Evolutionary conservation across 2,888 invertebrate genomes (phyloP).

Genomic region (Craniophora ligustri): DNA sequence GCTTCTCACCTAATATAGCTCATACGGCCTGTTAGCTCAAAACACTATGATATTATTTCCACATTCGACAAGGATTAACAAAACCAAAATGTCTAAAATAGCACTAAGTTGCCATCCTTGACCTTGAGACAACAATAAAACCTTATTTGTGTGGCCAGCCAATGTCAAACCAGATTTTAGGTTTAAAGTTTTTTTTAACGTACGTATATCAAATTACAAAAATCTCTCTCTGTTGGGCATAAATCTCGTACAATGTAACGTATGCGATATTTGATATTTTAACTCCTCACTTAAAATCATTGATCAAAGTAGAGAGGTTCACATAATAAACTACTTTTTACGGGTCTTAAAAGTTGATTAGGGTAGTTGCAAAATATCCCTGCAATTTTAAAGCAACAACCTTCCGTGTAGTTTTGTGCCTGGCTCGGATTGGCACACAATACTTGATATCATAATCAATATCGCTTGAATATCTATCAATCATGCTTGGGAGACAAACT

Average conservation of each 20-base stretch:
- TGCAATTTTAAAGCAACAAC: constrained; percentile 19
- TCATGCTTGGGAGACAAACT: constrained; percentile 33
- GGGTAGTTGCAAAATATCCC: neutral
- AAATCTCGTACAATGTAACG: neutral
- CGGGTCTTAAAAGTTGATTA: too few relatives aligned
- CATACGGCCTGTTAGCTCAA: too few relatives aligned
- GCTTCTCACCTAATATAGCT: too few relatives aligned
- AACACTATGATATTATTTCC: too few relatives aligned
- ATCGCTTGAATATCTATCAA: constrained; percentile 37
- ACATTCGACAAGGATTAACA: neutral
- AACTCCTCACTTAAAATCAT: neutral
- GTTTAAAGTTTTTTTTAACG: too few relatives aligned
- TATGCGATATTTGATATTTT: neutral
- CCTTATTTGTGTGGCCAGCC: constrained; percentile 40
- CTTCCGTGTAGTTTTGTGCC: constrained; percentile 32
- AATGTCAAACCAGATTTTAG: constrained; percentile 34
- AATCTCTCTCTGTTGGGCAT: constrained; percentile 1
- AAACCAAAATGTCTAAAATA: constrained; percentile 21
- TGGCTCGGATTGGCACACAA: constrained; percentile 46
- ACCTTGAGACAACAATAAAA: constrained; percentile 48
- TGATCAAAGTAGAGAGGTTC: neutral
- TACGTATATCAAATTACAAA: constrained; percentile 32
- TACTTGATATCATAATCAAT: constrained; percentile 53
- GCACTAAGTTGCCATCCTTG: constrained; percentile 35
- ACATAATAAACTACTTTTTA: neutral